A percentile compares a stretch with the other conserved stretches of the same genome.
phyloP scores from a whole-genome alignment of 2,888 invertebrate genomes.

The Azorinus chamasolen region DNA sequence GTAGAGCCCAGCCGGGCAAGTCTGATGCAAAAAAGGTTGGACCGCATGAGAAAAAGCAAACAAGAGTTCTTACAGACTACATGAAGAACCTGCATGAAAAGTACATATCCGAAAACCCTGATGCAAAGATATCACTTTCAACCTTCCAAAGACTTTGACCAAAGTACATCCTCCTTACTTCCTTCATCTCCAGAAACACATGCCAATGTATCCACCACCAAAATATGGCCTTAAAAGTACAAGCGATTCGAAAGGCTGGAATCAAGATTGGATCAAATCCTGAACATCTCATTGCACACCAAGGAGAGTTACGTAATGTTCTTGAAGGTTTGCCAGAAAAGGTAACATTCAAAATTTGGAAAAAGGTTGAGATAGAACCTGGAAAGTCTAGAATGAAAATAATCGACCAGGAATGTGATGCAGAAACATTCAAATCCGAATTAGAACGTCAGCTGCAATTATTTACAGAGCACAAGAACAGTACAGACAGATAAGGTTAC shows the following conservation, averaged over 20 bases:
- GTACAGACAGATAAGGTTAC: conserved; percentile 18
- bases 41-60: conserved; percentile 29
- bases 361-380: conserved; percentile 44
- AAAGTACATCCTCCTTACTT: conserved; percentile 29
- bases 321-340: conserved; percentile 20
- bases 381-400: conserved; percentile 45
- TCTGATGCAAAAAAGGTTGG: conserved; percentile 33
- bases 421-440: conserved; percentile 13
- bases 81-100: conserved; percentile 26
- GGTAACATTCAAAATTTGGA: conserved; percentile 30
- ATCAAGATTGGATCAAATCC: conserved; percentile 37
- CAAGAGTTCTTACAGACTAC: conserved; percentile 48
- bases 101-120: conserved; percentile 9
- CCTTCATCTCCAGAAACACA: conserved; percentile 39
- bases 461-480: conserved; percentile 36
- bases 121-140: conserved; percentile 18
- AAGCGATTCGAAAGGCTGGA: conserved; percentile 25
- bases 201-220: conserved; percentile 52
- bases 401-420: conserved; percentile 24
- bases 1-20: conserved; percentile 55
- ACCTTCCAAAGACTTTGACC: conserved; percentile 33
- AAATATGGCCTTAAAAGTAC: conserved; percentile 41
- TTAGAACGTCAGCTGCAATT: conserved; percentile 5
- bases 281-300: conserved; percentile 32
- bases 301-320: conserved; percentile 15